Evolutionary conservation across 2,888 invertebrate genomes (phyloP).

Genomic region (Odontomyia ornata): DNA sequence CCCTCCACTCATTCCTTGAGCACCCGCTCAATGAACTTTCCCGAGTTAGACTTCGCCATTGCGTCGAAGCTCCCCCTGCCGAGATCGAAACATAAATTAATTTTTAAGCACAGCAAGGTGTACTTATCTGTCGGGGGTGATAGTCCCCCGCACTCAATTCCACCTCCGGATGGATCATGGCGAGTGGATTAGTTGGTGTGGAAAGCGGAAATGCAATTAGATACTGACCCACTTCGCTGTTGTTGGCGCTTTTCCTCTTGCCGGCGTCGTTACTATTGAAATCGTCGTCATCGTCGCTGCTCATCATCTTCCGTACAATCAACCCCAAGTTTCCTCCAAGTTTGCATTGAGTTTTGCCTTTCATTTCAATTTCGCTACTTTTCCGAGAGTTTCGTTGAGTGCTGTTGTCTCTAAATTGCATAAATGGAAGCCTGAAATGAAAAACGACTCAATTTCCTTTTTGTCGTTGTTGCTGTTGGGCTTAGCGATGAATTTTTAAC

Average conservation of each 20-base stretch:
- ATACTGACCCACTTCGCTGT: slow-evolving; percentile 22
- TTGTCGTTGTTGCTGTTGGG: background rate
- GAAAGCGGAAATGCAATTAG: slow-evolving; percentile 37
- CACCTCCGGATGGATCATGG: slow-evolving; percentile 6
- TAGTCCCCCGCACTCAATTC: slow-evolving; percentile 4
- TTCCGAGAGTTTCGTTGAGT: background rate
- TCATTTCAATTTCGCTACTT: background rate
- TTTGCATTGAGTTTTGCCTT: background rate
- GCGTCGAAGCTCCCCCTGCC: background rate
- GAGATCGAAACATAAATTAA: background rate
- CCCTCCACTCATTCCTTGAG: background rate
- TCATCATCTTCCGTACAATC: background rate
- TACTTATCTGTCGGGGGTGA: background rate
- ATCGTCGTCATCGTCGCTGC: background rate
- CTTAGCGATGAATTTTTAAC: slow-evolving; percentile 25
- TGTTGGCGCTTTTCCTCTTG: background rate
- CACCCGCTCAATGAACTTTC: background rate
- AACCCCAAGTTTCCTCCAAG: background rate
- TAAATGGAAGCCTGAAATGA: background rate
- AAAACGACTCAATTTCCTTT: background rate
- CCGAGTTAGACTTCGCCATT: background rate
- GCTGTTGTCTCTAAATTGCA: too few relatives aligned
- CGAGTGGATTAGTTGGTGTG: slow-evolving; percentile 17
- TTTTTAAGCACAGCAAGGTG: background rate
- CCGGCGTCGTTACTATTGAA: background rate